Evolutionary conservation across 2,888 invertebrate genomes (phyloP).

Genomic region (Scaptomyza cyrtandrae): DNA sequence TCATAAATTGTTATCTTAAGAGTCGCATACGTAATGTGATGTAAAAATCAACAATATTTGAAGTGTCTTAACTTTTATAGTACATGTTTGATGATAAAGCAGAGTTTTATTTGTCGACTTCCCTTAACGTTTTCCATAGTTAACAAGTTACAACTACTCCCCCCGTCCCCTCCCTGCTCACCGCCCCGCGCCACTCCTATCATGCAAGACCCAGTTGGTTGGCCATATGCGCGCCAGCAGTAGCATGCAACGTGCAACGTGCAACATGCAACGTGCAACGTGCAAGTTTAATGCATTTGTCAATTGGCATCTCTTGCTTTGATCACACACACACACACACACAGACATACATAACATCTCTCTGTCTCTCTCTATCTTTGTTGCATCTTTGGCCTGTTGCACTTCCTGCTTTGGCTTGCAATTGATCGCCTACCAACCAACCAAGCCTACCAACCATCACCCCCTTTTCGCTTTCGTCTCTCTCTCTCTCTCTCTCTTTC

Average conservation of each 20-base stretch:
- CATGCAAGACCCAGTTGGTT: slow-evolving; percentile 1
- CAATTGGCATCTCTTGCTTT: slow-evolving; percentile 32
- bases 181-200: too few relatives aligned
- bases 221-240: slow-evolving; percentile 19
- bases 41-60: too few relatives aligned
- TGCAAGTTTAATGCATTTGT: slow-evolving; percentile 64
- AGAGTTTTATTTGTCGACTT: too few relatives aligned
- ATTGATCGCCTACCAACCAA: slow-evolving; percentile 30
- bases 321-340: not conserved
- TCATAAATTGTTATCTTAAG: too few relatives aligned
- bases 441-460: too few relatives aligned
- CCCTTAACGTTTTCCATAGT: too few relatives aligned
- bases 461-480: not conserved
- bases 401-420: slow-evolving; percentile 57
- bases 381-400: slow-evolving; percentile 64
- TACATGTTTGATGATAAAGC: too few relatives aligned
- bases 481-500: not conserved
- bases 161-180: too few relatives aligned
- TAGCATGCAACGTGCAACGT: slow-evolving; percentile 42
- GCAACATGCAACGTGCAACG: slow-evolving; percentile 58
- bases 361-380: not conserved
- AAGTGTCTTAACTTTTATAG: too few relatives aligned
- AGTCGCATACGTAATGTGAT: too few relatives aligned
- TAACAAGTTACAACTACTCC: too few relatives aligned
- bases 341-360: slow-evolving; percentile 1